A percentile compares a stretch with the other conserved stretches of the same genome.
These are phyloP conservation scores for Cichladusa arquata DNA, from an alignment of 2,113 vertebrate species.

Conservation along the genomic window DNA sequence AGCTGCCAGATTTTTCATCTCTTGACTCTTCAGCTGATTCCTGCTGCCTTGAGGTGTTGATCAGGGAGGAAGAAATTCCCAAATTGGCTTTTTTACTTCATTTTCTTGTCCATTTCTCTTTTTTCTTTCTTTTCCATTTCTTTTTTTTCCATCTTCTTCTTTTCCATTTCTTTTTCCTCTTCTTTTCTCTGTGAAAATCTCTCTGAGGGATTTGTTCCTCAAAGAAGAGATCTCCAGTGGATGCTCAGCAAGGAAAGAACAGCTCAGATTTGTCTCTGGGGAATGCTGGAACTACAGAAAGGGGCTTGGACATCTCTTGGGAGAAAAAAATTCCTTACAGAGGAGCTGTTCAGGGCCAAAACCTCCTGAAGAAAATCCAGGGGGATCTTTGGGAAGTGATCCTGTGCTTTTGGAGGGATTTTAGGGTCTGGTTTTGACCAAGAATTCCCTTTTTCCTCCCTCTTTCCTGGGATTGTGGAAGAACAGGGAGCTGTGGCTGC, in stretches of 20 bases:
- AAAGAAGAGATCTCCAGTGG: neutral
- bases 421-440: neutral
- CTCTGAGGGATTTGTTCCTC: neutral
- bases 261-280: neutral
- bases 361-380: neutral
- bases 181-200: neutral
- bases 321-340: neutral
- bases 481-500: neutral
- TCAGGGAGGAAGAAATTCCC: neutral
- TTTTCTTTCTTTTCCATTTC: neutral
- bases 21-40: neutral
- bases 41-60: neutral
- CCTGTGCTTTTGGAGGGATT: neutral
- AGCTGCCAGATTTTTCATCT: neutral
- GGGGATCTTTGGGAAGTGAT: neutral
- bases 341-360: neutral
- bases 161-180: neutral
- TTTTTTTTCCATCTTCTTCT: neutral
- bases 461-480: neutral
- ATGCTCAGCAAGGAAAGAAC: neutral
- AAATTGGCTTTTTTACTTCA: fast-evolving
- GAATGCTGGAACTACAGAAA: neutral
- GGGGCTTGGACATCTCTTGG: neutral
- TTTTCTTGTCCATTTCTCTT: neutral
- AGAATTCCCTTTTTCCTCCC: neutral